Evolutionary conservation across 2,797 vertebrate genomes (phyloP), one percentile per base, ranked within the genome.

Genomic region (Sebastes reedi): DNA sequence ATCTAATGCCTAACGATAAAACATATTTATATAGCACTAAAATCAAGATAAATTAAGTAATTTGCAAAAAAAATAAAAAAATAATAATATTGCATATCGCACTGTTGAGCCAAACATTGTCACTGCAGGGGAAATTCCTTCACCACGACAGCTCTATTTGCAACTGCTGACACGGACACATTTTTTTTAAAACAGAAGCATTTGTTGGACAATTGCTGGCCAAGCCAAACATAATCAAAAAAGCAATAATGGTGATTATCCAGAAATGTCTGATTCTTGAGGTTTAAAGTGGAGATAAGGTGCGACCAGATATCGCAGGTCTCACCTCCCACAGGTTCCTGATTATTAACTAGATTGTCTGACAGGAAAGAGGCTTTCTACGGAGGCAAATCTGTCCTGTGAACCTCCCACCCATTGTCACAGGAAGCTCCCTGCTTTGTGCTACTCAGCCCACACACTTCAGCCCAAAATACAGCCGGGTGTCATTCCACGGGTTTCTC

Each of bases 381-480:
- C 42, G 1, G 75, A 82, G 84, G 79, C 82, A 76, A 82, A 81
- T 56, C 67, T 82, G 82, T 90, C 82, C 86, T 84, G 81, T 81
- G 87, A 92, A 84, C 88, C 82, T 90, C 83, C 92, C 86, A 82
- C 84, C 82, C 69, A 77, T 86, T 85, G 85, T 89, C 86, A 90
- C 89, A 91, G 90, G 87, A 93, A 90, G 84, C 90, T 88, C 79
- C 85, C 78, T 72, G 67, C 78, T 81, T 58, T 84, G 84, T 87
- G 79, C 87, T 30, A 75, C 80, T 87, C 84, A 72, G 81, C 92
- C 91, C 91, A 93, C 90, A 90, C 90, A 81, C 85, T 77, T 62
- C 74, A 90, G 83, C 88, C 86, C 73, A 67, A 89, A 93, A 89
- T 91, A 92, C 79, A 89, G 75, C 83, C 56, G 66, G 77, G 87